Conservation (phyloP, 1,140 invertebrate species). For the Aphis gossypii region DNA sequence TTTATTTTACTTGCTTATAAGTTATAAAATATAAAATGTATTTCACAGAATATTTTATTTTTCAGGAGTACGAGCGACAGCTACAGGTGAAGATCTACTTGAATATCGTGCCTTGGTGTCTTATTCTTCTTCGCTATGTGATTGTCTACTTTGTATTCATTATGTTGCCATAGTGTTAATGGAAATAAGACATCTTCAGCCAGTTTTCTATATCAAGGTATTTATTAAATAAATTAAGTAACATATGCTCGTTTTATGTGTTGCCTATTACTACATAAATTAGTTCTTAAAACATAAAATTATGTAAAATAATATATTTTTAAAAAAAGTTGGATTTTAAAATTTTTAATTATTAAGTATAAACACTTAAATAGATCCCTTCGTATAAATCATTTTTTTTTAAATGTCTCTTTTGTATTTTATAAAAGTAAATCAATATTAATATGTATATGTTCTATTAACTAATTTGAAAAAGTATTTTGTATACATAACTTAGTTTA, state of each 20-base stretch:
- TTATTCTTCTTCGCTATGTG: slow-evolving; percentile 88
- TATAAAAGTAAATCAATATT: neutral
- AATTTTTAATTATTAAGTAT: too few species aligned
- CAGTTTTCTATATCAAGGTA: slow-evolving; percentile 88
- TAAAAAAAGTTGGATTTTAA: too few species aligned
- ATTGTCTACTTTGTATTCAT: slow-evolving; percentile 94
- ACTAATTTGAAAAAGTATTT: too few species aligned
- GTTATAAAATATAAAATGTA: neutral
- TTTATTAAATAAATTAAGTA: slow-evolving; percentile 20
- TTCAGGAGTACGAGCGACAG: slow-evolving; percentile 79
- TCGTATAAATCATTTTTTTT: too few species aligned
- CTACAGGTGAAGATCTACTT: slow-evolving; percentile 77
- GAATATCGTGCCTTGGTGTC: slow-evolving; percentile 86
- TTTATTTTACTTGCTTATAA: neutral
- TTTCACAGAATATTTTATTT: slow-evolving; percentile 41
- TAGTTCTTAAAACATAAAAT: too few species aligned
- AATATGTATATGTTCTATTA: too few species aligned
- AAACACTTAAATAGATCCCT: too few species aligned
- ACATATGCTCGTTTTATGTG: too few species aligned
- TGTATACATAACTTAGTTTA: too few species aligned
- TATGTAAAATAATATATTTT: too few species aligned
- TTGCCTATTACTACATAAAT: neutral
- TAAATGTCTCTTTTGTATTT: too few species aligned
- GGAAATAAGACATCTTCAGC: slow-evolving; percentile 89
- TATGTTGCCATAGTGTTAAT: slow-evolving; percentile 92